phyloP scores from a whole-genome alignment of 1,140 invertebrate genomes.

The Parapsyche elsis region DNA sequence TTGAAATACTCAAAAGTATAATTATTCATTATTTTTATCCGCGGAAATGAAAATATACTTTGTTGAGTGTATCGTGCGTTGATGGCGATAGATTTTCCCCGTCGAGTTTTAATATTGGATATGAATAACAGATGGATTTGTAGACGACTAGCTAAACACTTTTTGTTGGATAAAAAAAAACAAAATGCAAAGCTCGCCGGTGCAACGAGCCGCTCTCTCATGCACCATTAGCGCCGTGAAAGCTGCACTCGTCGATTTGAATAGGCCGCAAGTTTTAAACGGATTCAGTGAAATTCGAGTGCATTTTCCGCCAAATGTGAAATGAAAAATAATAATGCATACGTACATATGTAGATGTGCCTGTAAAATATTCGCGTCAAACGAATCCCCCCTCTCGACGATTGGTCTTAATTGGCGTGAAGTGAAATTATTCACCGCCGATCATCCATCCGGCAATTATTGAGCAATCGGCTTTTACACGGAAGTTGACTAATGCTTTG shows the following conservation, averaged over 20 bases:
- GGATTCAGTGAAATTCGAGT: conserved; percentile 1
- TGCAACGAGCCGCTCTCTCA: not conserved
- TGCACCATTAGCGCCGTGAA: conserved; percentile 7
- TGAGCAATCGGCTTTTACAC: no score
- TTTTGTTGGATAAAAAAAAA: no score
- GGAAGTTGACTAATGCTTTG: no score
- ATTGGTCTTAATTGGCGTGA: not conserved
- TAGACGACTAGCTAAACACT: no score
- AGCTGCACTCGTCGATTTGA: conserved; percentile 16
- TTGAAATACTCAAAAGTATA: conserved; percentile 6
- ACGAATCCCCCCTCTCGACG: not conserved
- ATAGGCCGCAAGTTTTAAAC: conserved; percentile 13
- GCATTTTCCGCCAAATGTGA: not conserved
- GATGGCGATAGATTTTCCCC: no score
- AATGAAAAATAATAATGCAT: no score
- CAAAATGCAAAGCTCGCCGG: not conserved
- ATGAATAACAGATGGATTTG: no score
- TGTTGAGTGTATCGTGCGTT: no score
- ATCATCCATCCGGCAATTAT: no score
- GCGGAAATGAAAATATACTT: no score
- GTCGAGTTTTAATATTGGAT: no score
- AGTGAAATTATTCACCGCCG: not conserved
- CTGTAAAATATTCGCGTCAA: not conserved
- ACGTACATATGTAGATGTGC: not conserved
- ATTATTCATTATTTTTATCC: no score